A percentile compares a stretch with the other conserved stretches of the same genome.
Conservation (phyloP, 1,140 invertebrate genomes). For the Ptiloglossa arizonensis region DNA sequence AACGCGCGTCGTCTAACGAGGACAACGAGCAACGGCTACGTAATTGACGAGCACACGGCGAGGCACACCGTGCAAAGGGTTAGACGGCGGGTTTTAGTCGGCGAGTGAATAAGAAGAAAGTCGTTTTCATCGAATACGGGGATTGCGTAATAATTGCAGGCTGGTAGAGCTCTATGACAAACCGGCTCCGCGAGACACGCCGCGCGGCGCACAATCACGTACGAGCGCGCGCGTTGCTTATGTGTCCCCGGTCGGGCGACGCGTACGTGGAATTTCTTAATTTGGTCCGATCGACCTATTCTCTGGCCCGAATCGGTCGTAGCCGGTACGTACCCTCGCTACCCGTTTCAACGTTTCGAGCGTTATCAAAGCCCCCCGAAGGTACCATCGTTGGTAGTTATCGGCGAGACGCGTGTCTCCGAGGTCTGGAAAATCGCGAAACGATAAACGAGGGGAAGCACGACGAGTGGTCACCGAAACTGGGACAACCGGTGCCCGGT, state of each 20-base stretch:
- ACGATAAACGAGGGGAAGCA: too few species aligned
- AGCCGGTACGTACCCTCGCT: not conserved
- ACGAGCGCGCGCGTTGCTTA: slow-evolving; percentile 2
- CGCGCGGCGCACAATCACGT: slow-evolving; percentile 32
- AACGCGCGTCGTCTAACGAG: too few species aligned
- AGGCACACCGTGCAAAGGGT: not conserved
- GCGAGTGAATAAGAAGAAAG: slow-evolving; percentile 56
- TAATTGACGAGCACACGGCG: not conserved
- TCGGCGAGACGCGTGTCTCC: too few species aligned
- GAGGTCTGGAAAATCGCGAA: too few species aligned
- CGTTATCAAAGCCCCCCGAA: not conserved
- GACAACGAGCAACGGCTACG: not conserved
- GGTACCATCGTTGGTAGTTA: not conserved
- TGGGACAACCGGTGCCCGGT: not conserved
- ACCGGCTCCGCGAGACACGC: slow-evolving; percentile 53
- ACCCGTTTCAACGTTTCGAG: slow-evolving; percentile 16
- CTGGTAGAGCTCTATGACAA: slow-evolving; percentile 48
- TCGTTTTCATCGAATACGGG: slow-evolving; percentile 59
- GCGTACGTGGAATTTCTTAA: slow-evolving; percentile 56
- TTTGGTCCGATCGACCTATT: slow-evolving; percentile 64
- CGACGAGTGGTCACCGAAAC: not conserved
- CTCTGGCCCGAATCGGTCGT: slow-evolving; percentile 56
- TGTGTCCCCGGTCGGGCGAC: not conserved
- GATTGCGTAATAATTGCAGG: slow-evolving; percentile 60
- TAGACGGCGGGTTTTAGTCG: not conserved